Conservation (phyloP, 2,113 vertebrate species). For the Tetrax tetrax region DNA sequence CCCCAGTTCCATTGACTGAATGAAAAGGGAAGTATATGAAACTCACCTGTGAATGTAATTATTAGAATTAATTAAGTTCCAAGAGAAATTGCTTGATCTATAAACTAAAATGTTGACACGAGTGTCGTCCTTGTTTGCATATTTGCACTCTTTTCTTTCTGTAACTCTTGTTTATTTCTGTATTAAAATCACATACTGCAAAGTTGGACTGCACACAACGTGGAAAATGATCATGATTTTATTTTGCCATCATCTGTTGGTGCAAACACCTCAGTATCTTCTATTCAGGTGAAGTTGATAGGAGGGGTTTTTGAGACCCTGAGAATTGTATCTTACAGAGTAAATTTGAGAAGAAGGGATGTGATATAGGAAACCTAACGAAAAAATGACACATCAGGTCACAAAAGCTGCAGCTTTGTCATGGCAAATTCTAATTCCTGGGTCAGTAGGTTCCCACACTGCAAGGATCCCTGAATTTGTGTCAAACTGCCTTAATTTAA, state of each 20-base stretch:
- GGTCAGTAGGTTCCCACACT: background rate
- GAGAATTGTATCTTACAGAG: background rate
- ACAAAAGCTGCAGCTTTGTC: background rate
- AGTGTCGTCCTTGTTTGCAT: background rate
- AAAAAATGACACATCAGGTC: background rate
- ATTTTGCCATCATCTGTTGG: background rate
- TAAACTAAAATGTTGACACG: background rate
- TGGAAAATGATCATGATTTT: background rate
- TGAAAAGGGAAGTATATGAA: constrained; percentile 8
- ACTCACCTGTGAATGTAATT: background rate
- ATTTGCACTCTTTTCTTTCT: background rate
- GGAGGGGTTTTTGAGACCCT: background rate
- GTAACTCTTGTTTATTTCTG: background rate
- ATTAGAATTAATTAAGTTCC: background rate
- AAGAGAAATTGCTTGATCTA: background rate
- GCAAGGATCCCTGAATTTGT: background rate
- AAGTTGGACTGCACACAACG: background rate
- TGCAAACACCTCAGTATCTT: background rate
- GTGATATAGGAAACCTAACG: background rate
- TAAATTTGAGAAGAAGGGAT: background rate
- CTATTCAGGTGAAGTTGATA: background rate
- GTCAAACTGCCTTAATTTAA: background rate
- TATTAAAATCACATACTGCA: background rate
- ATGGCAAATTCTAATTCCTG: background rate
- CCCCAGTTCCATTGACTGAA: background rate